Evolutionary conservation across 2,797 vertebrate species (phyloP), one percentile per base, ranked within the genome.

Genomic region (Mormyrops boulengeri): DNA sequence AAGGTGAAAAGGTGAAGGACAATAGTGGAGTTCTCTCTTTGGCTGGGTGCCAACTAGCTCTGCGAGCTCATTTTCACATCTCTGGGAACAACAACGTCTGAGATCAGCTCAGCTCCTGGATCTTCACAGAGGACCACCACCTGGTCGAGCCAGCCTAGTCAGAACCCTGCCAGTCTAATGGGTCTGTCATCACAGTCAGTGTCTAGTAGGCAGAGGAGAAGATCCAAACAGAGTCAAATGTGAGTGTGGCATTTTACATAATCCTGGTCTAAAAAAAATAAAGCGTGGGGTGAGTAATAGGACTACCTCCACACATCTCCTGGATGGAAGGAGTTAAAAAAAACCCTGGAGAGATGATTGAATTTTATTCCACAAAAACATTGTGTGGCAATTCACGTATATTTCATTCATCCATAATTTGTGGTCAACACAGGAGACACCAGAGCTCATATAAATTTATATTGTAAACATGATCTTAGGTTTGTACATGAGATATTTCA

Each of bases 101-200:
- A 90, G 89, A 89, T 90, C 38, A 86, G 52, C 89, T 44, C 89
- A 41, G 55, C 57, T 66, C 44, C 41, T 44, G n/a, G 60, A 38
- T 82, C 69, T 90, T 52, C 30, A 41, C 77, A 82, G 84, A 89
- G 92, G 92, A 92, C 92, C 92, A 94, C 93, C 90, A 91, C 93
- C 92, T 90, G 93, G 92, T 94, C 94, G 92, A 95, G 93, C 94
- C 92, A 94, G 94, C 93, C 95, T 93, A 95, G 95, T 95, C 95
- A 94, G 93, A 93, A 91, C 93, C 62, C 94, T 53, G 92, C 93
- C 93, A 94, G 94, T 95, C 95, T 96, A 95, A 96, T 95, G 95
- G 95, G 95, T 96, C 94, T 94, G 95, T 95, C 95, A 95, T 94
- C 93, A 94, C 93, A 93, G 94, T 92, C 93, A 55, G 93, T 90